Conservation (phyloP, 2,113 vertebrate species). For the Sardina pilchardus region DNA sequence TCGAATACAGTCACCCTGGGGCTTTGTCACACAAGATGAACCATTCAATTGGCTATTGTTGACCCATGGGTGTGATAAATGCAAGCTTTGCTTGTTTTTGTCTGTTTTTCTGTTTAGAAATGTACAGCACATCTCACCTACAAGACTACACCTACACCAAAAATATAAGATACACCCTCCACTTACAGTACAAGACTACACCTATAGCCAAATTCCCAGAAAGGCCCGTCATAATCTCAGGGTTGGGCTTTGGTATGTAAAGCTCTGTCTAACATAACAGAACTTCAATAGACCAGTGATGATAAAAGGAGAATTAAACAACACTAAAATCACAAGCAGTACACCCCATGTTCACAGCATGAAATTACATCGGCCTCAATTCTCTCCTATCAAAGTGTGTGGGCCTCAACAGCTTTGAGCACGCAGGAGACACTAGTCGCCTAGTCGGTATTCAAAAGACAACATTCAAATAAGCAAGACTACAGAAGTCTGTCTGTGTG, state of each 20-base stretch:
- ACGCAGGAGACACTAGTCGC: not conserved
- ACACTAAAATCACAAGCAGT: not conserved
- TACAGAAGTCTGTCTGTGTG: not conserved
- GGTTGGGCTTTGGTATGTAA: not conserved
- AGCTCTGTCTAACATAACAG: not conserved
- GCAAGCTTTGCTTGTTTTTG: not conserved
- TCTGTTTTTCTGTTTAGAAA: not conserved
- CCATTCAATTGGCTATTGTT: not conserved
- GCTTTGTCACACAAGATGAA: not conserved
- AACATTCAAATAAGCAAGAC: not conserved
- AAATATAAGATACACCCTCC: not conserved
- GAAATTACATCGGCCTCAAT: not conserved
- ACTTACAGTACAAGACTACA: not conserved
- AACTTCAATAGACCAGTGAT: not conserved
- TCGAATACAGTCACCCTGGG: not conserved
- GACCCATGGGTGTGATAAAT: not conserved
- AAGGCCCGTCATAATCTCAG: not conserved
- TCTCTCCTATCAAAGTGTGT: not conserved
- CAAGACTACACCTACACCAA: not conserved
- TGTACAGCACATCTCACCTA: not conserved
- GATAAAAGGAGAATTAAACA: not conserved
- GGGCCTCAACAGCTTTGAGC: not conserved
- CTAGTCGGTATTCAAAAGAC: not conserved
- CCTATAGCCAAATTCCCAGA: not conserved
- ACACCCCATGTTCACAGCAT: not conserved